These are phyloP conservation scores for Diglossa cyanea DNA, from an alignment of 2,797 vertebrate species.

Conservation along the genomic window DNA sequence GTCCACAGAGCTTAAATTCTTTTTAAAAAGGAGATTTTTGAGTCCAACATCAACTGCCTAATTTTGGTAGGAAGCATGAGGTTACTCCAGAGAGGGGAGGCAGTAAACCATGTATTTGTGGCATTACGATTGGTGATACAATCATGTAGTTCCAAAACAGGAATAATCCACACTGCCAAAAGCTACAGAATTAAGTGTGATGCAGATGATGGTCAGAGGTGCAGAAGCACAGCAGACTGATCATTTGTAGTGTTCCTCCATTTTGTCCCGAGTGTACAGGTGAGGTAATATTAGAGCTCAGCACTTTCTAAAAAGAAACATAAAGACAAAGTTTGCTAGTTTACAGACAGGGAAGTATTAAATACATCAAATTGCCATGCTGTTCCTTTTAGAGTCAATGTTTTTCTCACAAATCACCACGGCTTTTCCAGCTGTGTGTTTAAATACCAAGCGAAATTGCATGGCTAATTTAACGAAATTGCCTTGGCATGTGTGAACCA, in stretches of 20 bases:
- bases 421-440: neutral
- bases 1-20: slow-evolving; percentile 1
- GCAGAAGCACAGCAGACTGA: neutral
- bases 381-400: neutral
- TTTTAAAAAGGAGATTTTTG: neutral
- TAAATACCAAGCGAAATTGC: neutral
- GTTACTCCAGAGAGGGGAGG: slow-evolving; percentile 39
- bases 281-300: neutral
- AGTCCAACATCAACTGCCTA: slow-evolving; percentile 40
- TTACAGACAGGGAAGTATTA: neutral
- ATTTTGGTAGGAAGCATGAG: slow-evolving; percentile 68
- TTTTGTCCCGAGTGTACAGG: neutral
- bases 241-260: neutral
- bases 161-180: slow-evolving; percentile 18
- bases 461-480: neutral
- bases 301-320: neutral
- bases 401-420: neutral
- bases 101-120: slow-evolving; percentile 53
- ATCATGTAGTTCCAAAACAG: slow-evolving; percentile 16
- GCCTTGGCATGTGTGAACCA: neutral
- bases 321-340: neutral
- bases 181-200: slow-evolving; percentile 12
- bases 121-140: slow-evolving; percentile 23
- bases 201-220: neutral
- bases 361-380: neutral